A percentile compares a stretch with the other conserved stretches of the same genome.
Evolutionary conservation across 2,797 vertebrate species (phyloP).

Genomic region (Pangasius sanitwongsei): DNA sequence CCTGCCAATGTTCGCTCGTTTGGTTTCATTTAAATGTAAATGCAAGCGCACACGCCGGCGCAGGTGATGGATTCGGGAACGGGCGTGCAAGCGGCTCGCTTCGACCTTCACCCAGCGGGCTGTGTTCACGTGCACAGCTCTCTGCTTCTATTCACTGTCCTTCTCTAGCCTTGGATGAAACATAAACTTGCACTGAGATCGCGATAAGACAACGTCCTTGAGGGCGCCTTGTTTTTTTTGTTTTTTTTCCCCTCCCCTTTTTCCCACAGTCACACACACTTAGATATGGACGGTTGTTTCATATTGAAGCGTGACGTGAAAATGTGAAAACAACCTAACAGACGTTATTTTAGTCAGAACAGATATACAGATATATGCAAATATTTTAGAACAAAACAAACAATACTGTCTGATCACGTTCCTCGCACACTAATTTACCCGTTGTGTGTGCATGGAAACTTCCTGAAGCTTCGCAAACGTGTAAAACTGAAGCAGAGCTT

Average conservation of each 20-base stretch:
- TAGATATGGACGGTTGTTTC: background rate
- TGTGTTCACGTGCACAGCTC: background rate
- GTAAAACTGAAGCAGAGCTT: background rate
- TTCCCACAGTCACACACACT: background rate
- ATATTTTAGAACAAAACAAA: background rate
- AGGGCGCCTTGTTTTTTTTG: background rate
- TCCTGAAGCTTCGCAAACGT: background rate
- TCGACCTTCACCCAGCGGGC: constrained; percentile 29
- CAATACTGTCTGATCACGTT: no score
- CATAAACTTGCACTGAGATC: background rate
- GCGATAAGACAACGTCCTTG: background rate
- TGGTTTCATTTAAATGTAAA: constrained; percentile 86
- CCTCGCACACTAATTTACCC: background rate
- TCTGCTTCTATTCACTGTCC: background rate
- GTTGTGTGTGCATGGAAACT: constrained; percentile 2
- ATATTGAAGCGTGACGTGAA: background rate
- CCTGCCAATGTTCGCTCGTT: constrained; percentile 75
- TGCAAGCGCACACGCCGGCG: constrained; percentile 65
- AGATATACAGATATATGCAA: background rate
- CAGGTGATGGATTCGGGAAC: constrained; percentile 73
- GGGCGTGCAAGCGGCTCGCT: constrained; percentile 58
- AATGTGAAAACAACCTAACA: background rate
- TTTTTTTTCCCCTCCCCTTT: background rate
- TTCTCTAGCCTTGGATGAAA: background rate
- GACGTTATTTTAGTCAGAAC: background rate